These are phyloP conservation scores for Amphilophus citrinellus DNA, from an alignment of 2,113 vertebrate species.

Conservation along the genomic window DNA sequence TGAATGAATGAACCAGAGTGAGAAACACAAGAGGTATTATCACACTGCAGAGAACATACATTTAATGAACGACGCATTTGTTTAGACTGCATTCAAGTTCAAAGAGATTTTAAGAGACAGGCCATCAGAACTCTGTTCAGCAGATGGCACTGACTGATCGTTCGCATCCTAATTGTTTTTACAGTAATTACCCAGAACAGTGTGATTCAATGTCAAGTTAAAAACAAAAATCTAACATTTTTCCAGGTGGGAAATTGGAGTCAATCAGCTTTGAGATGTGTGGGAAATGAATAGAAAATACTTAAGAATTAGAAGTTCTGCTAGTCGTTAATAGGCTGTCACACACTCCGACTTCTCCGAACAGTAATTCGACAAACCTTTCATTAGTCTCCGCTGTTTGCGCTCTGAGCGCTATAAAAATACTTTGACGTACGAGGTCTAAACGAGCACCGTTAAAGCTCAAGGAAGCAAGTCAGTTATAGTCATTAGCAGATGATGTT, in stretches of 20 bases:
- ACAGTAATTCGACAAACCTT: slow-evolving; percentile 35
- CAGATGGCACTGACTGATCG: slow-evolving; percentile 25
- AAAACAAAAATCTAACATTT: not conserved
- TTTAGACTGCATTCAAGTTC: not conserved
- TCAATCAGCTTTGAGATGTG: not conserved
- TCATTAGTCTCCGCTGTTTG: slow-evolving; percentile 35
- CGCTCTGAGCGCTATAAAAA: slow-evolving; percentile 20
- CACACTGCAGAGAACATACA: not conserved
- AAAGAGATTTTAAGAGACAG: slow-evolving; percentile 11
- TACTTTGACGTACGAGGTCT: not conserved
- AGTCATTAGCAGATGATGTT: too few species aligned
- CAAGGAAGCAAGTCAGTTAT: not conserved
- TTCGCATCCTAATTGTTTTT: slow-evolving; percentile 13
- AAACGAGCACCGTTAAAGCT: not conserved
- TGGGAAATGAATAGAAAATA: not conserved
- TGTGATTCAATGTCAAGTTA: not conserved
- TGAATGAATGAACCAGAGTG: not conserved
- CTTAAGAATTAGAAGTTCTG: not conserved
- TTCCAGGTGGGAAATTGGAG: not conserved
- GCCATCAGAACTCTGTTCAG: slow-evolving; percentile 7
- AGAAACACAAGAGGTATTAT: not conserved
- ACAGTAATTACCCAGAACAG: slow-evolving; percentile 19
- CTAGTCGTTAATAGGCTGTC: not conserved
- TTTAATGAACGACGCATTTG: slow-evolving; percentile 20
- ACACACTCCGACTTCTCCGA: slow-evolving; percentile 11